These are phyloP conservation scores for Hyperopisus bebe DNA, from an alignment of 2,113 vertebrate species.

Conservation along the genomic window DNA sequence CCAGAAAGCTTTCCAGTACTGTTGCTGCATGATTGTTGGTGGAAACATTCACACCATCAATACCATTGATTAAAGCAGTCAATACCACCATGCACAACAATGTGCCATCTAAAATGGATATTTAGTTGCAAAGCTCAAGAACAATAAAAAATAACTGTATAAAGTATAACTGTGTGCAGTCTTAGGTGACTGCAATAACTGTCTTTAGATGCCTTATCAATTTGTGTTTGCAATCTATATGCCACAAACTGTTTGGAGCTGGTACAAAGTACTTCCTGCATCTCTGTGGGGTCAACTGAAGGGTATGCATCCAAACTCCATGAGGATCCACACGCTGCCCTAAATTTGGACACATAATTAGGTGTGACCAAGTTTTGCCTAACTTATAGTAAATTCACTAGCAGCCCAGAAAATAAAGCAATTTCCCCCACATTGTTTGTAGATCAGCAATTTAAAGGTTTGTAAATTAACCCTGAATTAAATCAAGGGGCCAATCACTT, in stretches of 20 bases:
- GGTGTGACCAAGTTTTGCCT: background rate
- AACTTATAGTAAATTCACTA: too few species aligned
- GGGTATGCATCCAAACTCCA: background rate
- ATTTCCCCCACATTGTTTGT: too few species aligned
- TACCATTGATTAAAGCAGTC: slow-evolving; percentile 14
- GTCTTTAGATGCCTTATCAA: slow-evolving; percentile 8
- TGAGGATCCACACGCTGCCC: background rate
- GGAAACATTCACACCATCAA: background rate
- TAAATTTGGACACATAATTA: background rate
- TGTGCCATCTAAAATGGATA: background rate
- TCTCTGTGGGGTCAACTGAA: background rate
- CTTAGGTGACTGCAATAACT: too few species aligned
- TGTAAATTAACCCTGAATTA: too few species aligned
- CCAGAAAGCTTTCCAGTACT: background rate
- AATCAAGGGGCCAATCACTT: too few species aligned
- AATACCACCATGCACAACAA: slow-evolving; percentile 14
- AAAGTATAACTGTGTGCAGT: too few species aligned
- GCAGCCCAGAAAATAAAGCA: too few species aligned
- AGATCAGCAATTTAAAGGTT: too few species aligned
- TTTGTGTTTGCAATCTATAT: slow-evolving; percentile 17
- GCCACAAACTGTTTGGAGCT: slow-evolving; percentile 11
- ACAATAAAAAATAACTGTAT: too few species aligned
- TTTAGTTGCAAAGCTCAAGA: too few species aligned
- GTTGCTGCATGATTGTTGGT: slow-evolving; percentile 12
- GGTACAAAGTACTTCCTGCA: background rate